Percentiles rank a stretch among this genome's conserved stretches.
Conservation (phyloP, 2,888 invertebrate species). For the Campopleginae sp. region DNA sequence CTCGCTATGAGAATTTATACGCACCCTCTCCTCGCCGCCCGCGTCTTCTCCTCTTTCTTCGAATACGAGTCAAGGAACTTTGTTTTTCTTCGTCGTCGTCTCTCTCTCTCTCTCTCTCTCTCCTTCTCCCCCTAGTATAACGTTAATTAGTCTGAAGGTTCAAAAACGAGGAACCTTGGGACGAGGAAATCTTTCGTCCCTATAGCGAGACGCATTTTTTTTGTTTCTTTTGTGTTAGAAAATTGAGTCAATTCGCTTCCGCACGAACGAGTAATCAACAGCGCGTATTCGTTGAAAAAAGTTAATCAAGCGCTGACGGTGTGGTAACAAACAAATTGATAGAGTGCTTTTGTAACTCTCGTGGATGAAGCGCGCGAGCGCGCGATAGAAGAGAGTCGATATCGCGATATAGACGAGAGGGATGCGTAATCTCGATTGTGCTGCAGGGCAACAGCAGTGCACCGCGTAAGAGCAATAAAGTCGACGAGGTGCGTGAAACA, state of each 20-base stretch:
- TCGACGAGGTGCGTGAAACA: slow-evolving; percentile 76
- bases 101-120: neutral
- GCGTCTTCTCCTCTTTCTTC: neutral
- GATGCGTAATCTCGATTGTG: slow-evolving; percentile 56
- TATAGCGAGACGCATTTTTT: neutral
- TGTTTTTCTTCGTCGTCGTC: neutral
- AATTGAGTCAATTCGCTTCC: neutral
- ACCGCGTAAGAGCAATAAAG: slow-evolving; percentile 61
- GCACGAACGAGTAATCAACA: slow-evolving; percentile 1
- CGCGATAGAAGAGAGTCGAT: slow-evolving; percentile 24
- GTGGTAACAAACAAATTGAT: slow-evolving; percentile 23
- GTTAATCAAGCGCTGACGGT: slow-evolving; percentile 2
- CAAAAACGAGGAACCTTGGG: neutral
- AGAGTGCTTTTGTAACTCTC: slow-evolving; percentile 16
- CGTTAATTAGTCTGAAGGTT: neutral
- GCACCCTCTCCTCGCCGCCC: slow-evolving; percentile 14
- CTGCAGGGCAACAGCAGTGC: slow-evolving; percentile 14
- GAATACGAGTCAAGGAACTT: neutral
- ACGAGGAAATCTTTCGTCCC: neutral
- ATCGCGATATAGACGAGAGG: slow-evolving; percentile 42
- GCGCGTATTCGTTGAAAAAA: slow-evolving; percentile 7
- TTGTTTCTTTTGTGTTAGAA: neutral
- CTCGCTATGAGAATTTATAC: slow-evolving; percentile 59
- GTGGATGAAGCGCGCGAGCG: slow-evolving; percentile 19
- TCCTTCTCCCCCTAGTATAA: too few species aligned